Conservation (phyloP, 2,113 vertebrate genomes). For the Antechinus flavipes region DNA sequence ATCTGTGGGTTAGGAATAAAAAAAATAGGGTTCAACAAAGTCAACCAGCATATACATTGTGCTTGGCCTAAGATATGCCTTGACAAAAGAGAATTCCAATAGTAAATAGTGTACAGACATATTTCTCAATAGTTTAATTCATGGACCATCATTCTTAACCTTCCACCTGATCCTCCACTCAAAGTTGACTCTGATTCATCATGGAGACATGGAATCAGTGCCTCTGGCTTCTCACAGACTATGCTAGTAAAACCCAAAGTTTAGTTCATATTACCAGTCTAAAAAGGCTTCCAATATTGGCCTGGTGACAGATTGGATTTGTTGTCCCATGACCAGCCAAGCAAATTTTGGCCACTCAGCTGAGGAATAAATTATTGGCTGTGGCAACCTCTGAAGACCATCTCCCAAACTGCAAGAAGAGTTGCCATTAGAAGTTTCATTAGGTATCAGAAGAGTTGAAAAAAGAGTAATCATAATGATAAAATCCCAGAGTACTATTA, state of each 20-base stretch:
- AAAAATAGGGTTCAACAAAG: background rate
- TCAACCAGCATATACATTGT: background rate
- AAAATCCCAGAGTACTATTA: background rate
- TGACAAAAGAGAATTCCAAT: background rate
- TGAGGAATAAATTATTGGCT: background rate
- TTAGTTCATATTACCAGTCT: background rate
- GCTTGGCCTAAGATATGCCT: background rate
- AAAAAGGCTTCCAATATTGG: background rate
- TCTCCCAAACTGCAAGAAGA: background rate
- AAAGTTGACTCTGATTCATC: background rate
- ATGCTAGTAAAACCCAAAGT: background rate
- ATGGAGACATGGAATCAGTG: background rate
- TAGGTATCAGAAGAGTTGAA: background rate
- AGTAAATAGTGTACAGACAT: background rate
- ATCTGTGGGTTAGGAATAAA: background rate
- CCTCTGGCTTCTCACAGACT: background rate
- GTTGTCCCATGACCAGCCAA: background rate
- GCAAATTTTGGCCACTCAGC: background rate
- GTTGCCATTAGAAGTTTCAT: background rate
- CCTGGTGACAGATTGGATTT: background rate
- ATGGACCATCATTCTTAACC: background rate
- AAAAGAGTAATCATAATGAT: background rate
- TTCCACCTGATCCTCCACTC: background rate
- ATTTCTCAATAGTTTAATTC: background rate
- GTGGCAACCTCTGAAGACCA: background rate